phyloP scores from a whole-genome alignment of 2,888 invertebrate species.

The Tribolium freemani region DNA sequence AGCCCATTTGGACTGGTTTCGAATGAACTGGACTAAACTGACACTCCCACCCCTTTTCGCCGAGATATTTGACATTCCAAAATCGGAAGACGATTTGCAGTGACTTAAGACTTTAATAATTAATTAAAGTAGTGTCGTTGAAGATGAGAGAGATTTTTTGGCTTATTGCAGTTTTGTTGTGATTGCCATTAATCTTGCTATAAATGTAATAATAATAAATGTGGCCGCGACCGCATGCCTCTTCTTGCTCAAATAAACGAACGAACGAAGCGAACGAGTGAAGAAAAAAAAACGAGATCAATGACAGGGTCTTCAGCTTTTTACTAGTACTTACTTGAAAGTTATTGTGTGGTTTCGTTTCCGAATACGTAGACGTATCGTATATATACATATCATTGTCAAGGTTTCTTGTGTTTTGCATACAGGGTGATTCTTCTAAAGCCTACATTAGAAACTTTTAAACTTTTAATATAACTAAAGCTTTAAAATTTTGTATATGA shows the following conservation, averaged over 20 bases:
- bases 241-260: conserved; percentile 59
- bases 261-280: conserved; percentile 43
- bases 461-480: too few relatives aligned
- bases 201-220: conserved; percentile 16
- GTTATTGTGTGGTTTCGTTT: conserved; percentile 39
- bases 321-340: conserved; percentile 25
- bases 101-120: conserved; percentile 56
- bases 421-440: conserved; percentile 8
- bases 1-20: conserved; percentile 90
- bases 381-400: conserved; percentile 60
- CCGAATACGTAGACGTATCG: conserved; percentile 45
- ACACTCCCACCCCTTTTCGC: conserved; percentile 93
- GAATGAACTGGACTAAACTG: conserved; percentile 87
- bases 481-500: too few relatives aligned
- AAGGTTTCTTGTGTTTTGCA: conserved; percentile 50
- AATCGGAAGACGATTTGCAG: conserved; percentile 79
- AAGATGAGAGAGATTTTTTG: conserved; percentile 45
- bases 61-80: conserved; percentile 97
- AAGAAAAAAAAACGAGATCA: conserved; percentile 45
- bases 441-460: too few relatives aligned
- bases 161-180: conserved; percentile 48
- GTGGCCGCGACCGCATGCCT: conserved; percentile 49
- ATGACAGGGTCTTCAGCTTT: conserved; percentile 60
- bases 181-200: conserved; percentile 54
- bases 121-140: too few relatives aligned